Base-by-base conservation (phyloP, 2,797 vertebrate genomes). In the Acanthiza pusilla region DNA sequence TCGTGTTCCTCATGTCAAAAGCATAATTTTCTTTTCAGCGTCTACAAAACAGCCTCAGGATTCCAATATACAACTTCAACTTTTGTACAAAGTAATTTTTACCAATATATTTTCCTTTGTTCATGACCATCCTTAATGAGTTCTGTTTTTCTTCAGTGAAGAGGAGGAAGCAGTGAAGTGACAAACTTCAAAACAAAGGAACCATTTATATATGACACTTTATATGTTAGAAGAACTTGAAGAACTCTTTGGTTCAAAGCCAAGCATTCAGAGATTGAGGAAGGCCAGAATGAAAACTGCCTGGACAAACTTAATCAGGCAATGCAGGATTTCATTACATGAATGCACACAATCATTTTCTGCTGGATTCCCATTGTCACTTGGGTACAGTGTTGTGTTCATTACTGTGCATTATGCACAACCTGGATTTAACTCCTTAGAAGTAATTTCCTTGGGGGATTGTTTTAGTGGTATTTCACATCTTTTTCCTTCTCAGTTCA, bases 171-270 rank as follows among this genome's bases (percentile, higher is more conserved):
- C 30, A 94, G 14, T 40, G 68, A 93, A 91, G 53, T 57, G 47
- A 91, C 54, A 57, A 87, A 91, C 38, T 89, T 82, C 62, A 68
- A 95, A 92, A 96, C 95, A 94, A 96, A 95, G 48, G 29, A 73
- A 78, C 73, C 66, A 32, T 89, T 96, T 86, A 65, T 93, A 85
- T 83, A 81, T 58, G 87, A 91, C 72, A 92, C 22, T n/a, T 80
- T 85, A 85, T 92, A 95, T 47, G 30, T 80, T 71, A 77, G 53
- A 85, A 91, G 75, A 91, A 72, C 68, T 71, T 77, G 61, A 91
- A 89, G 54, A 94, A 82, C 53, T 53, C 63, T 73, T 87, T 95
- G 82, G 57, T 94, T 85, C 73, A 85, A 89, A 94, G 85, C 82
- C 89, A 95, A 93, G 58, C 38, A 80, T 66, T 88, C 72, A 93